Evolutionary conservation across 2,797 vertebrate species (phyloP).

Genomic region (Pogoniulus pusillus): DNA sequence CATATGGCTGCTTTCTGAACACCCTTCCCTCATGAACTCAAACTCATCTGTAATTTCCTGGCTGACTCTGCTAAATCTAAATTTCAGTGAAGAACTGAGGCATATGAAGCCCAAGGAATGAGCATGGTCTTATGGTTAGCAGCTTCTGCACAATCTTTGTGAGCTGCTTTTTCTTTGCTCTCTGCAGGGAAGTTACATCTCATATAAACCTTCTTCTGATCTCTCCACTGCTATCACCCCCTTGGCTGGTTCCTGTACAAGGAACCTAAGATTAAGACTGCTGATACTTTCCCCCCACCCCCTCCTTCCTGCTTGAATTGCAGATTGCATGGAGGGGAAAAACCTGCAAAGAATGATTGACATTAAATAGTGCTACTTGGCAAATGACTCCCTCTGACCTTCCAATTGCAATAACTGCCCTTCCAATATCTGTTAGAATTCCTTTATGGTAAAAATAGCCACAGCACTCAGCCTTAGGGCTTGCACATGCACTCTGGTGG

Average conservation of each 20-base stretch:
- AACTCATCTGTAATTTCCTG: background rate
- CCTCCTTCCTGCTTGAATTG: background rate
- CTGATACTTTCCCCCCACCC: no score
- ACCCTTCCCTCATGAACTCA: background rate
- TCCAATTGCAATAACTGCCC: background rate
- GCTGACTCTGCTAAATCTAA: constrained; percentile 15
- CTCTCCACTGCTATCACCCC: background rate
- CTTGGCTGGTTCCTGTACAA: background rate
- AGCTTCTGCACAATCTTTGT: background rate
- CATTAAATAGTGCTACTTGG: background rate
- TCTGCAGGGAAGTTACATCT: background rate
- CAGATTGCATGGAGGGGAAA: background rate
- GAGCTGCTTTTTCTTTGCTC: background rate
- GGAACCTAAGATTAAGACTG: background rate
- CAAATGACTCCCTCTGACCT: background rate
- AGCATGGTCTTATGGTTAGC: background rate
- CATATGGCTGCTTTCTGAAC: background rate
- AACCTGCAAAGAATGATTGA: background rate
- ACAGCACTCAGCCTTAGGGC: background rate
- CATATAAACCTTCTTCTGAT: background rate
- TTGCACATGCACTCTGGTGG: background rate
- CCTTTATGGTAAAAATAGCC: background rate
- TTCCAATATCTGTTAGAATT: background rate
- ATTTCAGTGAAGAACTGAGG: background rate
- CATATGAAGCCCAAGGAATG: background rate